Base-by-base conservation (phyloP, 1,140 invertebrate genomes). In the Drosophila varians region DNA sequence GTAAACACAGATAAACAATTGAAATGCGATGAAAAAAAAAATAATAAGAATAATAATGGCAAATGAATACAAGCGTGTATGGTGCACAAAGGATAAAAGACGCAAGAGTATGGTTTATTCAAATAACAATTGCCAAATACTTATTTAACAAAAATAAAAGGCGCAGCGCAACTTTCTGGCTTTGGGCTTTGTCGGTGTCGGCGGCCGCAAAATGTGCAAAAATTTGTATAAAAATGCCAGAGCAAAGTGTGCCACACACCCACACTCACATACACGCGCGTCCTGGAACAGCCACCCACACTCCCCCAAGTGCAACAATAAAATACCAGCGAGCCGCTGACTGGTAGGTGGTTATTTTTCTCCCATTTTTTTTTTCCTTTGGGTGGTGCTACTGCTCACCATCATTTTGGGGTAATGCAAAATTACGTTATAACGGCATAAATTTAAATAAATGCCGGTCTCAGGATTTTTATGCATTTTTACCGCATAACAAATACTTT, bases 391-490 rank as follows among this genome's bases (percentile, higher is more conserved):
- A 42, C 40, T 45, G 58, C 19, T 58, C 66, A 73, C 75, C 83
- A 77, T 82, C 77, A 75, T 87, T 87, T 80, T 72, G 56, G 76
- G 82, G 82, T 87, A 87, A 88, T 88, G 83, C 82, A 83, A 88
- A 88, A 88, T 88, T 88, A 88, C 83, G 83, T 88, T 87, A 87
- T 87, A 90, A 90, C 87, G 88, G 88, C 73, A 90, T 90, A 90
- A 90, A 90, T 90, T 90, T 90, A 90, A 90, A 90, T 90, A 90
- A 90, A 90, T 90, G 88, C 83, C 88, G 88, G 88, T 90, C 83
- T 90, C 66, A 80, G 88, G 88, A 90, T 90, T 90, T 90, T 90
- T 90, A 90, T 90, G 83, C 88, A 90, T 90, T 90, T 90, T 88
- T 88, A 88, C 88, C 83, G 88, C 88, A 90, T 90, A 90, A 90